These are phyloP conservation scores for Cataglyphis cursor DNA, from an alignment of 2,888 invertebrate genomes.

Conservation along the genomic window DNA sequence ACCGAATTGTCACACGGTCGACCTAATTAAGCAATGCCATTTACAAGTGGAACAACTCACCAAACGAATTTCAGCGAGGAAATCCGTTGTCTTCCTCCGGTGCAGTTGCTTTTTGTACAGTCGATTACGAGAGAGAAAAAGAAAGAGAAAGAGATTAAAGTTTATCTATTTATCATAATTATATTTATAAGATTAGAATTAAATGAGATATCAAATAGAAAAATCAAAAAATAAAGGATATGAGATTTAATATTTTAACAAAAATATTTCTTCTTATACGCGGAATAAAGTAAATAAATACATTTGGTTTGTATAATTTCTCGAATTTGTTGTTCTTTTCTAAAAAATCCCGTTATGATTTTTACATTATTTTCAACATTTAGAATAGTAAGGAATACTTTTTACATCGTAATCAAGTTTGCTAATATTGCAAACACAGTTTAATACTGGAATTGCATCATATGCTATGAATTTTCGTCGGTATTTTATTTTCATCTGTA, in stretches of 20 bases:
- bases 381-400: conserved; percentile 2
- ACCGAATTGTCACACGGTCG: conserved; percentile 74
- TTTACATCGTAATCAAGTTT: background rate
- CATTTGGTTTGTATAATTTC: conserved; percentile 1
- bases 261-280: background rate
- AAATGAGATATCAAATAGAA: background rate
- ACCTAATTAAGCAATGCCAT: conserved; percentile 74
- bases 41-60: conserved; percentile 66
- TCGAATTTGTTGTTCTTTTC: background rate
- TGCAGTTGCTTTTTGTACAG: conserved; percentile 15
- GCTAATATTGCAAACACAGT: conserved; percentile 7
- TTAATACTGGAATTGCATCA: background rate
- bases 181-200: conserved; percentile 8
- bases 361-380: background rate
- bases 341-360: background rate
- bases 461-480: conserved; percentile 23
- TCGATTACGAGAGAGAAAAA: conserved; percentile 1
- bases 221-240: background rate
- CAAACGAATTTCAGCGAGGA: conserved; percentile 60
- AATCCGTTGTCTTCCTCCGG: conserved; percentile 18
- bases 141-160: background rate
- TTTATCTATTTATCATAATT: conserved; percentile 26
- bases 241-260: conserved; percentile 4
- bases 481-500: conserved; percentile 35
- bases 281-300: background rate